Conservation (phyloP, 1,140 invertebrate genomes). For the Schlechtendalia chinensis region DNA sequence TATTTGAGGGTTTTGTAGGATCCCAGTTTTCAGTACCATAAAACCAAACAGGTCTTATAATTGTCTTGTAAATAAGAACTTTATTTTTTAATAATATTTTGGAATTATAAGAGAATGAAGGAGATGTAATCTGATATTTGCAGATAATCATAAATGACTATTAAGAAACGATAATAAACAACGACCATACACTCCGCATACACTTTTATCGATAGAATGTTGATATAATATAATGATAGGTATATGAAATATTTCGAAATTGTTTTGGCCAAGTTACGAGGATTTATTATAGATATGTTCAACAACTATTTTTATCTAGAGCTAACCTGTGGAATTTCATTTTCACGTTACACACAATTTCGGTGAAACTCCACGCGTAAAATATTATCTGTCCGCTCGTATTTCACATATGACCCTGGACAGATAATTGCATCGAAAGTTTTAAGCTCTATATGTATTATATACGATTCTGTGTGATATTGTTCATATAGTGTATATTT, state of each 20-base stretch:
- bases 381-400: not conserved
- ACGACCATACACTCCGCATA: no score
- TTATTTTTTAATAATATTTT: not conserved
- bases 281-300: not conserved
- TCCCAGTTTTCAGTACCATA: not conserved
- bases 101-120: not conserved
- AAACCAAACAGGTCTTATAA: not conserved
- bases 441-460: not conserved
- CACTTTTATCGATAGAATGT: no score
- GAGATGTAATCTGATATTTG: no score
- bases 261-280: no score
- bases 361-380: no score
- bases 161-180: no score
- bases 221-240: no score
- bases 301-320: not conserved
- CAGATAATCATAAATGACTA: no score
- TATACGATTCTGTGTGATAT: not conserved
- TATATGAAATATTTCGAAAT: no score
- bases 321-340: not conserved
- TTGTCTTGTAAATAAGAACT: not conserved
- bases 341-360: not conserved
- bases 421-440: not conserved
- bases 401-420: not conserved
- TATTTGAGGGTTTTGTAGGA: no score
- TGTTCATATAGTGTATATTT: conserved; percentile 14